Conservation (phyloP, 2,797 vertebrate genomes). For the Amniataba percoides region DNA sequence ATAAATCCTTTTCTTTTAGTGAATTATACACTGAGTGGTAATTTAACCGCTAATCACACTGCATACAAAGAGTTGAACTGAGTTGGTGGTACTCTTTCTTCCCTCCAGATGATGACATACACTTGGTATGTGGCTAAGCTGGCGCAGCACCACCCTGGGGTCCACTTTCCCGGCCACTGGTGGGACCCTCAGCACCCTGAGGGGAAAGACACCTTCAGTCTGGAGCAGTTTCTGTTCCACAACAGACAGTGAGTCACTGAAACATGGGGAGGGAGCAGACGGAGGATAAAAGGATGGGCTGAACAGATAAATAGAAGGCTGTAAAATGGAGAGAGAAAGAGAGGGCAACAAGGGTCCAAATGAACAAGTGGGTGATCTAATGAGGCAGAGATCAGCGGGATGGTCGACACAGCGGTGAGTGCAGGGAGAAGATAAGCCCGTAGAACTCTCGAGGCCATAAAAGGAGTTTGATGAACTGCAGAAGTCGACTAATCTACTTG, state of each 20-base stretch:
- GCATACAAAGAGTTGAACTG: slow-evolving; percentile 21
- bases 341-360: slow-evolving; percentile 66
- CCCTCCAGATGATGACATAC: slow-evolving; percentile 96
- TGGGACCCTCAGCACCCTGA: slow-evolving; percentile 89
- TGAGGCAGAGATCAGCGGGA: slow-evolving; percentile 74
- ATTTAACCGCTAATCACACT: slow-evolving; percentile 27
- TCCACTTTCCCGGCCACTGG: slow-evolving; percentile 90
- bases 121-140: slow-evolving; percentile 95
- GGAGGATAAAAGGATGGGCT: slow-evolving; percentile 41
- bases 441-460: slow-evolving; percentile 68
- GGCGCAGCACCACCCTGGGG: slow-evolving; percentile 88
- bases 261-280: slow-evolving; percentile 58
- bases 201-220: slow-evolving; percentile 90
- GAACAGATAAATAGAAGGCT: slow-evolving; percentile 51
- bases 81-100: slow-evolving; percentile 36
- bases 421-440: slow-evolving; percentile 73
- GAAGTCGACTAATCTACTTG: slow-evolving; percentile 78
- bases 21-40: slow-evolving; percentile 7
- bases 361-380: slow-evolving; percentile 79
- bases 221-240: slow-evolving; percentile 92
- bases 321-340: slow-evolving; percentile 55
- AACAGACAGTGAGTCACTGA: slow-evolving; percentile 93
- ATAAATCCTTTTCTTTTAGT: slow-evolving; percentile 12
- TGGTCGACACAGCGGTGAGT: slow-evolving; percentile 64
- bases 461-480: slow-evolving; percentile 78